Base-by-base conservation (phyloP, 2,113 vertebrate species). In the Psilopsiagon aurifrons region DNA sequence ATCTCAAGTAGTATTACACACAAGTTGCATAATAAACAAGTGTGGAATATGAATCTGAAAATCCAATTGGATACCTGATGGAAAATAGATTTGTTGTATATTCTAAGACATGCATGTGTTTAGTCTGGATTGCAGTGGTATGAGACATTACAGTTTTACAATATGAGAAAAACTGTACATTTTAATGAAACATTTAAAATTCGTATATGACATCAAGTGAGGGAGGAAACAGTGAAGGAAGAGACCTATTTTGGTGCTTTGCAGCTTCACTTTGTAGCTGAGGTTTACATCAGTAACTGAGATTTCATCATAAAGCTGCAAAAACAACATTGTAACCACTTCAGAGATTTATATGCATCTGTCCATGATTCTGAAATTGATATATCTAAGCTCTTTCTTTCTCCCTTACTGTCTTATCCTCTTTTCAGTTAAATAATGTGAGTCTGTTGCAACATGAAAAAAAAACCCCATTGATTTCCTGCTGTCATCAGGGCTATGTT, bases 241-340 rank as follows among this genome's bases (percentile, higher is more conserved):
- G 52, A 88, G 20, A 33, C 28, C 77, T 91, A 39, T 86, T 92
- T 90, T 83, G 83, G 37, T 2, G 4, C 37, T 75, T 93, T 22
- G 17, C 67, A 90, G 49, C 59, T 83, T 87, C 37, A 31, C 37
- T 88, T 84, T 68, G 33, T 95, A 92, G 64, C 54, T 70, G 64
- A 92, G 83, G 81, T 95, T 94, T 93, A 46, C 46, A 86, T 89
- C 70, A 85, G 47, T 71, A 76, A 73, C 82, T 63, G 60, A 82
- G 24, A 75, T 88, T 95, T 91, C 41, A 77, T 51, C 75, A 86
- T 80, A 70, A 86, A 85, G 29, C 78, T 54, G 29, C 44, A 91
- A 83, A 94, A 91, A 19, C 52, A 89, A 39, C 49, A 64, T 33
- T 39, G 31, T 87, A 85, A 85, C 49, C 33, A 35, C 5, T 76